Evolutionary conservation across 2,113 vertebrate species (phyloP), one percentile per base, ranked within the genome.

Genomic region (Pseudopodoces humilis): DNA sequence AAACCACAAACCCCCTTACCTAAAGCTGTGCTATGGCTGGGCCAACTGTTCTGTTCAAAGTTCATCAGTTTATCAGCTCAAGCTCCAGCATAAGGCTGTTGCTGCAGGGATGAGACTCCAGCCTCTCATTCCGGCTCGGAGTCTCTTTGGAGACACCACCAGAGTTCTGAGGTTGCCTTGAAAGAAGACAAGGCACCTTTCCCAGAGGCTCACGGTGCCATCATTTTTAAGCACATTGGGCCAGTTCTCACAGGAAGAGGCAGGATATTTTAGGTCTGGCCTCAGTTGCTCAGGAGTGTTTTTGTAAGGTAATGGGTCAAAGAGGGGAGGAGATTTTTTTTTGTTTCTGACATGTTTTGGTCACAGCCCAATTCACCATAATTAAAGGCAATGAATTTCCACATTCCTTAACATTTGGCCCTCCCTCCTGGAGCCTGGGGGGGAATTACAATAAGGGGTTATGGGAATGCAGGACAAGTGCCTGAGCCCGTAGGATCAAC

Each of bases 321-420:
- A 52, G 31, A 49, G 4, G 7, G 39, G 15, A 59, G 27, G 15
- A 23, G 21, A 33, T 53, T 58, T 49, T 37, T 50, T 41, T 44
- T 58, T 3, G 9, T 69, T 84, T 52, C 67, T 83, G 50, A 19
- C 11, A 39, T 5, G 3, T 72, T 68, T 92, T 80, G 52, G 33
- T 90, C 47, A 39, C 85, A 78, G 65, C 30, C 56, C 49, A 71
- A 47, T 59, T 85, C 2, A 3, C 2, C 1, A 13, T 91, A 81
- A 94, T 65, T 77, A 60, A 83, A 92, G 63, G 50, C 53, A 82
- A n/a, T 1, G 6, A 70, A 81, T 65, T 86, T 91, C 77, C 63
- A 64, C n/a, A 4, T 83, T 90, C 91, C 63, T 83, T 50, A 80
- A 87, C 70, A 86, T 68, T 70, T 83, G 85, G 55, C 56, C 41